These are phyloP conservation scores for Trachelus iudaicus DNA, from an alignment of 2,888 invertebrate species.

Conservation along the genomic window DNA sequence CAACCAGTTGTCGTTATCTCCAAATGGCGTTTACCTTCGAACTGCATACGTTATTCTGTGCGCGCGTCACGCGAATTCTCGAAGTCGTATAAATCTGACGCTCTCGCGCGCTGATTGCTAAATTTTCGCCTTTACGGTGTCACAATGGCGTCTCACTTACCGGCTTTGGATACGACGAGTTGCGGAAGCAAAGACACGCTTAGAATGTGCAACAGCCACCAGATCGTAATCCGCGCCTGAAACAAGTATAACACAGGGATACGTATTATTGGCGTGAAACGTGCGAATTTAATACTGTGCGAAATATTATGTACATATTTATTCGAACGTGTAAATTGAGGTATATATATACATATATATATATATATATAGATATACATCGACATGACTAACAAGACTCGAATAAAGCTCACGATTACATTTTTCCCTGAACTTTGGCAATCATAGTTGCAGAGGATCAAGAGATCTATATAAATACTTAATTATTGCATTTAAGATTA, in stretches of 20 bases:
- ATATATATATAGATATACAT: no score
- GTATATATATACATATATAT: no score
- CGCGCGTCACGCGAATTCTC: not conserved
- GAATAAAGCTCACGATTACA: no score
- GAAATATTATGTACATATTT: no score
- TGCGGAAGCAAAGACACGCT: slow-evolving; percentile 46
- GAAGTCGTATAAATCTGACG: slow-evolving; percentile 17
- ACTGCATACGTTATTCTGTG: not conserved
- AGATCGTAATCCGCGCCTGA: slow-evolving; percentile 46
- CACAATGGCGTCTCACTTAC: slow-evolving; percentile 42
- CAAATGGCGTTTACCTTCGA: not conserved
- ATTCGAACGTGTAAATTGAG: no score
- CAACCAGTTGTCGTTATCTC: not conserved
- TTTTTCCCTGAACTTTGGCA: no score
- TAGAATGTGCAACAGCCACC: slow-evolving; percentile 48
- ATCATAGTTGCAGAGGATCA: no score
- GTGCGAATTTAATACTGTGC: not conserved
- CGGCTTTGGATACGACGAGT: slow-evolving; percentile 51
- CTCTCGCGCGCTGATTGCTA: slow-evolving; percentile 18
- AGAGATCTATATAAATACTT: no score
- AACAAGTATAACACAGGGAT: slow-evolving; percentile 29
- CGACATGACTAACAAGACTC: no score
- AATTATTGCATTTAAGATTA: no score
- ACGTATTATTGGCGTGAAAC: not conserved
- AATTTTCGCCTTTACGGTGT: slow-evolving; percentile 18